These are phyloP conservation scores for Blastobasis lacticolella DNA, from an alignment of 2,888 invertebrate species.

Conservation along the genomic window DNA sequence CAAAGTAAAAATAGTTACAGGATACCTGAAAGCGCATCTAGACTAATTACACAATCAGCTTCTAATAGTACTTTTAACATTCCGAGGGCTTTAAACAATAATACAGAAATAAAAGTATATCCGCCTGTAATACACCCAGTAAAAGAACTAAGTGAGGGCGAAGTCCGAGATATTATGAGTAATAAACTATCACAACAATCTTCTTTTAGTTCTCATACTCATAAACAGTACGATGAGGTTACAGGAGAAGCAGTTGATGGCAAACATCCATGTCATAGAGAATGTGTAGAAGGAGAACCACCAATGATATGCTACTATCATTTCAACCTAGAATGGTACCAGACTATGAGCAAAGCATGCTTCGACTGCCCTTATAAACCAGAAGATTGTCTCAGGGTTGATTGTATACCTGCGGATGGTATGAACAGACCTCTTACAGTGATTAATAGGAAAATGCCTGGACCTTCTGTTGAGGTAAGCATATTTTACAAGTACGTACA, in stretches of 20 bases:
- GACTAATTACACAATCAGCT: constrained; percentile 21
- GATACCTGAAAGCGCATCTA: constrained; percentile 51
- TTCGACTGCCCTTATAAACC: constrained; percentile 84
- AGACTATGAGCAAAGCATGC: constrained; percentile 91
- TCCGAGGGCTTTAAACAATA: too few species aligned
- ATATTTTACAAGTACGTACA: neutral
- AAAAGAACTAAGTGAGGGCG: constrained; percentile 27
- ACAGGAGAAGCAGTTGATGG: constrained; percentile 58
- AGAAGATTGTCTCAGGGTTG: constrained; percentile 83
- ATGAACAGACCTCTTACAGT: constrained; percentile 82
- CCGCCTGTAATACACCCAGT: constrained; percentile 19
- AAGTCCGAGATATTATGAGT: constrained; percentile 17
- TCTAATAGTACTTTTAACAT: too few species aligned
- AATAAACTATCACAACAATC: constrained; percentile 34
- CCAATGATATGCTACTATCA: constrained; percentile 82
- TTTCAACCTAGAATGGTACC: constrained; percentile 87
- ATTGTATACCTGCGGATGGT: constrained; percentile 91
- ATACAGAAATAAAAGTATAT: too few species aligned
- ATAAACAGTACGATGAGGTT: constrained; percentile 48
- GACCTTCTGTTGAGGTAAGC: constrained; percentile 86
- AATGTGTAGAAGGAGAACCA: constrained; percentile 74
- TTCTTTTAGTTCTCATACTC: constrained; percentile 43
- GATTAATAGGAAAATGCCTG: constrained; percentile 90
- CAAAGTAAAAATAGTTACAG: constrained; percentile 18
- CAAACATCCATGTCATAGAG: constrained; percentile 77